Conservation (phyloP, 2,113 vertebrate species). For the Ifrita kowaldi region DNA sequence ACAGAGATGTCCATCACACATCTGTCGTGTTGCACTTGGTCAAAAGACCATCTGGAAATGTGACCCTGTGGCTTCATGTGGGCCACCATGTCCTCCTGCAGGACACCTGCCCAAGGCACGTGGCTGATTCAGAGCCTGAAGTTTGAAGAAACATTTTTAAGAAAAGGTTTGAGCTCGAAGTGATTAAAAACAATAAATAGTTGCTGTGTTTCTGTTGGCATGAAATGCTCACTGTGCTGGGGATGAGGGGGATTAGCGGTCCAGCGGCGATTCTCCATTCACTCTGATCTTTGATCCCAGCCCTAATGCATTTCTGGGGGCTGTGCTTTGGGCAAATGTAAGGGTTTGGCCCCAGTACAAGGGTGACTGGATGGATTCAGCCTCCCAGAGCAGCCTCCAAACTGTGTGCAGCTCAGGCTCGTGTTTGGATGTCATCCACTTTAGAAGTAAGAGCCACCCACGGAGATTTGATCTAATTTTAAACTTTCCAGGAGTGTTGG, state of each 20-base stretch:
- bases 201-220: background rate
- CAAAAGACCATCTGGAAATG: background rate
- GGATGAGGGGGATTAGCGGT: background rate
- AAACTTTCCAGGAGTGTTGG: background rate
- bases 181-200: background rate
- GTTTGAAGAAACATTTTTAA: background rate
- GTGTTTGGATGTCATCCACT: background rate
- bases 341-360: background rate
- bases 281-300: background rate
- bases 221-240: background rate
- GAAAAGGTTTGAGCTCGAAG: background rate
- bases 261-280: background rate
- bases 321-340: background rate
- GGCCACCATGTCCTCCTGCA: background rate
- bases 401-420: background rate
- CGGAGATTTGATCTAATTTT: background rate
- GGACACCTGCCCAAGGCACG: background rate
- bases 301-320: background rate
- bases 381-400: background rate
- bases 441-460: slow-evolving; percentile 14
- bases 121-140: background rate
- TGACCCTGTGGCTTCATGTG: accelerated
- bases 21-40: background rate
- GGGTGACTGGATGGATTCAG: background rate
- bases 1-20: background rate